Evolutionary conservation across 2,888 invertebrate genomes (phyloP), one percentile per base, ranked within the genome.

Genomic region (Sinhomidia bicolor): DNA sequence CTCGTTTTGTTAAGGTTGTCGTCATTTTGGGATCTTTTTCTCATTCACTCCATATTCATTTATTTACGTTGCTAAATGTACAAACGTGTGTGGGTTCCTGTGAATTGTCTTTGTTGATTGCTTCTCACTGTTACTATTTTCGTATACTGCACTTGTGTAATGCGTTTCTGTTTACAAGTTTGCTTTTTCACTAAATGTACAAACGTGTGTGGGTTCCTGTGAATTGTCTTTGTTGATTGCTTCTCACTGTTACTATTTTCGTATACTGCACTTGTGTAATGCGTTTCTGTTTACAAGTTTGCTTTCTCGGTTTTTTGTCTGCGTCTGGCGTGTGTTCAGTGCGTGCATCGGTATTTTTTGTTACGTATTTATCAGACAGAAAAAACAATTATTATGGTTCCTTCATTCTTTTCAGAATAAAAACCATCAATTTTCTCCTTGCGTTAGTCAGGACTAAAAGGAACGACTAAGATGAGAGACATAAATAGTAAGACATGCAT

Each of bases 91-190:
- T 81, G 51, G 6, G 41, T 81, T 65, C 60, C 44, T 82, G 54
- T 71, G 44, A 44, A 84, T 84, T 84, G 84, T 84, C 84, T 74
- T 57, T 29, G 60, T 76, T 84, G 84, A 84, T 84, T 84, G 62
- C 60, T 20, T 71, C 47, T 26, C n/a, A n/a, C 60, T 76, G 76
- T 47, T 84, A 76, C 44, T 14, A n/a, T 68, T 68, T 44, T 82
- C 51, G 68, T 65, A 10, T 51, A 14, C 79, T 14, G 41, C 14
- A 20, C 12, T 65, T 17, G 65, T 65, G 32, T 1, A 14, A 65
- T 32, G 14, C 2, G 10, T n/a, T n/a, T 32, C 1, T 60, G 57
- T 26, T 79, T 44, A 62, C 80, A 36, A 41, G 41, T 14, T 65
- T 65, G 32, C 32, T 32, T 65, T 65, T 65, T 32, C 10, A 12